Conservation (phyloP, 2,113 vertebrate genomes). For the Catharus minimus region DNA sequence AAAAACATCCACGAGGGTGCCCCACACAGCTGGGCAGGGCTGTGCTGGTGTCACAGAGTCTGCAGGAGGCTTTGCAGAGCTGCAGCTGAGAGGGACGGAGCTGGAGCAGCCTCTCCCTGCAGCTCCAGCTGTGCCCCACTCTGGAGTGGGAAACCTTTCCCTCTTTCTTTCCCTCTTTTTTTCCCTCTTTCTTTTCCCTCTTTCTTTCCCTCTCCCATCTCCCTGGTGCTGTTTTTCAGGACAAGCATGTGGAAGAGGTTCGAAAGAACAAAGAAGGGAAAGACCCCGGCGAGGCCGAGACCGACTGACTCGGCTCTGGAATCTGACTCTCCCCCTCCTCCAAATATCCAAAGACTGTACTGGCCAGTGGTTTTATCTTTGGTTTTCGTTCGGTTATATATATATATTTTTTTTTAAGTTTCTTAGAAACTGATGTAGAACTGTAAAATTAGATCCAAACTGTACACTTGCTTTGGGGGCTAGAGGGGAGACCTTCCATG, state of each 20-base stretch:
- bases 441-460: constrained; percentile 77
- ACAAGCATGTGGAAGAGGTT: constrained; percentile 94
- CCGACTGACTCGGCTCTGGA: constrained; percentile 68
- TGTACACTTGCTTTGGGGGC: constrained; percentile 76
- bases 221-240: constrained; percentile 72
- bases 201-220: no score
- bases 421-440: constrained; percentile 81
- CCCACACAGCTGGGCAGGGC: fast-evolving
- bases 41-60: not conserved
- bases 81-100: not conserved
- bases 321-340: constrained; percentile 77
- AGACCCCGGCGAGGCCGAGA: constrained; percentile 83
- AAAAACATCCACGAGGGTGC: fast-evolving
- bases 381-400: constrained; percentile 50
- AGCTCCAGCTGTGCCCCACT: not conserved
- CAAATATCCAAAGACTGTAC: constrained; percentile 88
- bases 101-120: fast-evolving
- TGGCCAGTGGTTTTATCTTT: constrained; percentile 83
- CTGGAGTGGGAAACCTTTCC: not conserved
- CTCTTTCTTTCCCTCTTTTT: no score
- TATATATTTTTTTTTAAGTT: constrained; percentile 54
- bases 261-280: constrained; percentile 93
- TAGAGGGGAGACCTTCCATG: constrained; percentile 77
- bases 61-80: not conserved
- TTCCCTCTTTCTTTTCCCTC: no score